Percentiles rank a stretch among this genome's conserved stretches.
Conservation (phyloP, 2,888 invertebrate species). For the Ctena decussata region DNA sequence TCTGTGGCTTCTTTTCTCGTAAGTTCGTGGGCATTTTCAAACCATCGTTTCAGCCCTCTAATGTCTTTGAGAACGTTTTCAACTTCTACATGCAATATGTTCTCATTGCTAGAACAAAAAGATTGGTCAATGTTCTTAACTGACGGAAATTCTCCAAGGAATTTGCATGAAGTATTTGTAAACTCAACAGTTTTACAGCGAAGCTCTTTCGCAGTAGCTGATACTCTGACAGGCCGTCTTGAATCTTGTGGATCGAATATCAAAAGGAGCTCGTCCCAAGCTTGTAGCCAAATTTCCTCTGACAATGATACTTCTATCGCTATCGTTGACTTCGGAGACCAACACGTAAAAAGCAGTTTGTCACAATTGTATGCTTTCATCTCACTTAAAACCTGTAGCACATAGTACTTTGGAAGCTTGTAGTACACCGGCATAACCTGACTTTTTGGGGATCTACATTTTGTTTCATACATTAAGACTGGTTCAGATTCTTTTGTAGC, state of each 20-base stretch:
- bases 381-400: conserved; percentile 17
- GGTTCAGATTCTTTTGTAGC: neutral
- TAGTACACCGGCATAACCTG: conserved; percentile 7
- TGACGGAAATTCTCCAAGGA: conserved; percentile 14
- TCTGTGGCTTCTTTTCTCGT: conserved; percentile 20
- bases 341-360: conserved; percentile 21
- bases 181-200: neutral
- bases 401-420: conserved; percentile 7
- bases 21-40: neutral
- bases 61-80: neutral
- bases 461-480: conserved; percentile 2
- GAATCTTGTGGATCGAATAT: neutral
- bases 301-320: conserved; percentile 1
- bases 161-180: neutral
- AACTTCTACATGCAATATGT: neutral
- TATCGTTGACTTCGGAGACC: neutral
- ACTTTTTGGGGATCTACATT: conserved; percentile 5
- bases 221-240: neutral
- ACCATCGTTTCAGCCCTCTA: neutral
- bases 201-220: neutral
- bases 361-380: conserved; percentile 20
- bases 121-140: neutral
- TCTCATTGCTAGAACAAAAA: neutral
- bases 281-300: neutral
- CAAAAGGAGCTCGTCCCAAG: neutral